These are phyloP conservation scores for Myopa tessellatipennis DNA, from an alignment of 2,888 invertebrate species.

Conservation along the genomic window DNA sequence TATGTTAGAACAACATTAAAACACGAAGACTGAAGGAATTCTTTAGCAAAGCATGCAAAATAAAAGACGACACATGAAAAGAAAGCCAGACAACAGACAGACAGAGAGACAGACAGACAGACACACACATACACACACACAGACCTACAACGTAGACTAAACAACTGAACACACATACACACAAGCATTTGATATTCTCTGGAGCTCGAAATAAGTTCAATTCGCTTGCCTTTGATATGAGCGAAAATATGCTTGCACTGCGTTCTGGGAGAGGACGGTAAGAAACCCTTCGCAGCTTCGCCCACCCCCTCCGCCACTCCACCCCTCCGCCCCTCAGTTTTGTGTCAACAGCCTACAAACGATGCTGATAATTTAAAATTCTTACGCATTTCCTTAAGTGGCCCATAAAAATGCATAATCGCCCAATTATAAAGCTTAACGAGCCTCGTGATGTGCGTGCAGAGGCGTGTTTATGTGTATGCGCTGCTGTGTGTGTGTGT, in stretches of 20 bases:
- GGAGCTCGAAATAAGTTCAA: neutral
- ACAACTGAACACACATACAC: neutral
- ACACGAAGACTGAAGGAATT: too few relatives aligned
- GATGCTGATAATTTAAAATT: constrained; percentile 38
- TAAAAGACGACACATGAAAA: too few relatives aligned
- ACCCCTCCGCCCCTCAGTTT: too few relatives aligned
- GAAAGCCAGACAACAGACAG: neutral
- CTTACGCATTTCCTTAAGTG: constrained; percentile 48
- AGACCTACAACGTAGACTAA: too few relatives aligned
- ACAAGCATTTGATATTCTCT: neutral
- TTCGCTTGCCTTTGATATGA: neutral
- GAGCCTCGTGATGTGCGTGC: constrained; percentile 43
- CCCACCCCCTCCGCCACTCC: too few relatives aligned
- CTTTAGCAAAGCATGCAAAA: too few relatives aligned
- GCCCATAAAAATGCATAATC: constrained; percentile 52
- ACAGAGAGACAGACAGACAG: neutral
- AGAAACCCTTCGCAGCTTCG: too few relatives aligned
- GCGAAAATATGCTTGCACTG: too few relatives aligned
- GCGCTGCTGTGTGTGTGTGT: neutral
- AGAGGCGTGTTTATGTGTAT: neutral
- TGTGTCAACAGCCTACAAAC: neutral
- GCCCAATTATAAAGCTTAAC: constrained; percentile 49
- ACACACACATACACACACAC: too few relatives aligned
- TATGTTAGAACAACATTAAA: neutral
- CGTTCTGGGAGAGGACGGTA: too few relatives aligned